Evolutionary conservation across 2,888 invertebrate genomes (phyloP).

Genomic region (Seira sanloemensis): DNA sequence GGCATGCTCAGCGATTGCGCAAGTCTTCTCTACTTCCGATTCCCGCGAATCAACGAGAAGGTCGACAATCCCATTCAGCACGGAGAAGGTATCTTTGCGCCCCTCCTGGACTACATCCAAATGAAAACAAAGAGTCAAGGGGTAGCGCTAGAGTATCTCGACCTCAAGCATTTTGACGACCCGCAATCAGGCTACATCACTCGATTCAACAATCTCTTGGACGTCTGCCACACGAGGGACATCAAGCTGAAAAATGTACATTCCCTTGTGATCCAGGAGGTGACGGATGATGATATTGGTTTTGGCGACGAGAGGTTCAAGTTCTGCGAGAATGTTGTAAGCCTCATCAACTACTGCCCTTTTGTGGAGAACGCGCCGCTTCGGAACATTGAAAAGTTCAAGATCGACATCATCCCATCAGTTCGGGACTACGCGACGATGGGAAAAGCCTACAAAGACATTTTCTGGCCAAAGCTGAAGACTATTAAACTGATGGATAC

Average conservation of each 20-base stretch:
- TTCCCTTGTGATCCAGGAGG: conserved; percentile 28
- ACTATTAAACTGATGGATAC: conserved; percentile 29
- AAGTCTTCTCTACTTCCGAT: conserved; percentile 36
- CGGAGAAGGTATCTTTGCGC: conserved; percentile 28
- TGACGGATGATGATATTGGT: conserved; percentile 21
- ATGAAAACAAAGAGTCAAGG: not conserved
- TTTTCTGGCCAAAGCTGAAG: conserved; percentile 37
- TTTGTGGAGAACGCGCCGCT: conserved; percentile 42
- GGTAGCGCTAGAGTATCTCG: conserved; percentile 29
- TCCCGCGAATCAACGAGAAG: conserved; percentile 24
- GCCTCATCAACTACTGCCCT: conserved; percentile 24
- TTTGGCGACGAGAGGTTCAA: conserved; percentile 14
- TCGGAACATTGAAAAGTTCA: conserved; percentile 41
- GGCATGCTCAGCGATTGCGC: conserved; percentile 35
- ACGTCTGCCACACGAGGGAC: conserved; percentile 23
- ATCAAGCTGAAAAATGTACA: conserved; percentile 40
- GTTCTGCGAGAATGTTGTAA: conserved; percentile 38
- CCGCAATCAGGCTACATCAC: conserved; percentile 27
- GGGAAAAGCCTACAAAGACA: conserved; percentile 37
- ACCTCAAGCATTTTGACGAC: conserved; percentile 37
- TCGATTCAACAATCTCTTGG: conserved; percentile 21
- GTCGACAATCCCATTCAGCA: not conserved
- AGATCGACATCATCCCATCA: conserved; percentile 26
- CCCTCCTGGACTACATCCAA: conserved; percentile 27
- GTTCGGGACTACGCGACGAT: not conserved